Evolutionary conservation across 2,888 invertebrate genomes (phyloP).

Genomic region (Eumerus sabulonum): DNA sequence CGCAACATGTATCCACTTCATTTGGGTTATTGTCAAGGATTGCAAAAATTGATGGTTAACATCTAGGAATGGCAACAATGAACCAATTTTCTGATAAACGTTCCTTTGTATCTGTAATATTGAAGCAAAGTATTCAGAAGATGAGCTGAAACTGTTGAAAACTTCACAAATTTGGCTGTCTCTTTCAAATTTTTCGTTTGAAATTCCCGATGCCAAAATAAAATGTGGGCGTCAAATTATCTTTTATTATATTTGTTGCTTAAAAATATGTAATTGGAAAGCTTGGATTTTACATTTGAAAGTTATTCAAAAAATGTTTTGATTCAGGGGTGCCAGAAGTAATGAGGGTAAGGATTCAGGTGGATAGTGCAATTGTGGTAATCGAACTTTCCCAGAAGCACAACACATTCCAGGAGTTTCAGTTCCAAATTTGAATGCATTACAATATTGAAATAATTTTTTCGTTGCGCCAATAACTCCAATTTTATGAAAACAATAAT

Average conservation of each 20-base stretch:
- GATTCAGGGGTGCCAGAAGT: slow-evolving; percentile 17
- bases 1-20: too few species aligned
- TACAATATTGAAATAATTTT: slow-evolving; percentile 20
- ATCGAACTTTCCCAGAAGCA: slow-evolving; percentile 22
- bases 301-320: slow-evolving; percentile 16
- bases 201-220: too few species aligned
- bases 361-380: neutral
- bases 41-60: too few species aligned
- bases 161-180: too few species aligned
- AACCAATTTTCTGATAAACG: too few species aligned
- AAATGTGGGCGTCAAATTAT: neutral
- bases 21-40: too few species aligned
- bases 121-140: too few species aligned
- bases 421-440: slow-evolving; percentile 23
- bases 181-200: too few species aligned
- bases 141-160: too few species aligned
- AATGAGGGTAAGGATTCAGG: slow-evolving; percentile 5
- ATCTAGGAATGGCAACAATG: too few species aligned
- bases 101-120: too few species aligned
- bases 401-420: slow-evolving; percentile 8
- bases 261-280: slow-evolving; percentile 4
- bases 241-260: slow-evolving; percentile 1
- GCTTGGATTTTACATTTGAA: slow-evolving; percentile 14
- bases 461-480: slow-evolving; percentile 12
- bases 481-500: slow-evolving; percentile 14